These are phyloP conservation scores for Epizoanthus illoricatus DNA, from an alignment of 92 coral and sea anemone genomes.

Conservation along the genomic window DNA sequence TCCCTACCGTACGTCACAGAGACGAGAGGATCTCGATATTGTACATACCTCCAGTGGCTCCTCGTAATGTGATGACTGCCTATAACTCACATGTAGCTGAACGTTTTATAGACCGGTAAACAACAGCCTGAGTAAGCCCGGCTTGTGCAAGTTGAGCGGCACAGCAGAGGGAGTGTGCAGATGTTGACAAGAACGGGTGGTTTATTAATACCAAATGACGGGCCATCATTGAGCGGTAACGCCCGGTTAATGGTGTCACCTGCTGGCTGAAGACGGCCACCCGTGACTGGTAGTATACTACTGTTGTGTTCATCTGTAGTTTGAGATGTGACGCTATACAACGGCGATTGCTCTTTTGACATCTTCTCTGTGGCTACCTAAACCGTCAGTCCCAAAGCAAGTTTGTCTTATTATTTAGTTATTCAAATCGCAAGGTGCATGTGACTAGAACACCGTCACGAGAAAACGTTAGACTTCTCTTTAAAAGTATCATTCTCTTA, in stretches of 20 bases:
- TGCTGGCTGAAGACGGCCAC: slow-evolving; percentile 14
- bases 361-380: background rate
- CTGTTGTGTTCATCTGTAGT: background rate
- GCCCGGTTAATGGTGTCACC: slow-evolving; percentile 32
- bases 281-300: background rate
- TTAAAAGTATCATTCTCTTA: no score
- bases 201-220: slow-evolving; percentile 3
- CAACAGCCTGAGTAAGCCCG: background rate
- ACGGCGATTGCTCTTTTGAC: slow-evolving; percentile 1
- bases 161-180: no score
- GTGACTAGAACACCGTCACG: no score
- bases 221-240: slow-evolving; percentile 25
- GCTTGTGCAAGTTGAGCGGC: background rate
- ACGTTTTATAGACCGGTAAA: background rate
- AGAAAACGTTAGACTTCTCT: no score
- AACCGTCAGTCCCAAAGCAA: no score
- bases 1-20: no score
- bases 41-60: background rate
- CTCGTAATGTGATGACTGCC: background rate
- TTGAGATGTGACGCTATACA: background rate
- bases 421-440: background rate
- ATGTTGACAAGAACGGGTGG: background rate
- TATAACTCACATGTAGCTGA: background rate
- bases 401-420: slow-evolving; percentile 1
- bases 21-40: no score